Evolutionary conservation across 2,888 invertebrate species (phyloP), one percentile per base, ranked within the genome.

Genomic region (Lomographa bimaculata): DNA sequence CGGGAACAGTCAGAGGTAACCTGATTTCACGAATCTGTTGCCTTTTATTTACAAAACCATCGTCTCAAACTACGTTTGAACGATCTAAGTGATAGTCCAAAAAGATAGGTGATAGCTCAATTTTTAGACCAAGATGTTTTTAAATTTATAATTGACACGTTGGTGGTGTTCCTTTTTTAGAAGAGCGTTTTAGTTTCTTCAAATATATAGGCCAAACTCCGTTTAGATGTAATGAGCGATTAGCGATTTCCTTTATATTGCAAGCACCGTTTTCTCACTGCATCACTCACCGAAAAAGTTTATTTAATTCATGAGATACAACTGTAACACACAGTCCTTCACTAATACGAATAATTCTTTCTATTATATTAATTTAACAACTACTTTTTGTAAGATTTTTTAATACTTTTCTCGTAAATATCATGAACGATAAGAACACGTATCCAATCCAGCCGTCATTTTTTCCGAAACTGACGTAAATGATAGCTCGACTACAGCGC

Each of bases 351-450:
- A 68, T 66, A 63, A 58, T 57, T 63, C 69, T 68, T 64, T 67
- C 60, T 62, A 64, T 61, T 57, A 43, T 63, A 60, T 70, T 68
- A 60, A 55, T 30, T 36, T 37, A 11, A n/a, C 30, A 70, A 71
- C 65, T 71, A 74, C 60, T 61, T 62, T 73, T 78, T 75, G 67
- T 75, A 79, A 14, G 4, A 67, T 76, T 78, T 65, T 64, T 51
- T 80, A 82, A 77, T 80, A 84, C 79, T 86, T 80, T 83, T 78
- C 81, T 75, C 86, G 84, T 89, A 89, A 89, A 87, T 89, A 89
- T 89, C 87, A 87, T 87, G 87, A 86, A 81, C 78, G 73, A 85
- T 83, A 79, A 69, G 85, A 84, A 89, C 86, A 89, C 87, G 87
- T 89, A 89, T 87, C 83, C 72, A 87, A 82, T 66, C 69, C 70